Evolutionary conservation across 1,140 invertebrate genomes (phyloP).

Genomic region (Homarus americanus): DNA sequence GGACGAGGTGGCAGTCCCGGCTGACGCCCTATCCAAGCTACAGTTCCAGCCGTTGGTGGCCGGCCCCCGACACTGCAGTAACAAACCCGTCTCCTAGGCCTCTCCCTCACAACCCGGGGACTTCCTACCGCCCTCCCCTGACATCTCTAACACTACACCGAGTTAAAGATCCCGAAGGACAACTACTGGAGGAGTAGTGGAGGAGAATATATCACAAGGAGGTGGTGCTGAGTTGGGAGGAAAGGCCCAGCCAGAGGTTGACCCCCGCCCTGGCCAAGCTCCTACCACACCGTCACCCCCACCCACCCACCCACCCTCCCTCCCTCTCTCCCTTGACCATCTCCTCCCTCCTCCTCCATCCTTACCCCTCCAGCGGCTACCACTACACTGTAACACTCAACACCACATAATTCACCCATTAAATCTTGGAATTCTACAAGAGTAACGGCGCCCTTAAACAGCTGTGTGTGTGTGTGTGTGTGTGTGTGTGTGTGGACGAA

Average conservation of each 20-base stretch:
- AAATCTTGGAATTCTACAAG: neutral
- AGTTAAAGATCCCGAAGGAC: no score
- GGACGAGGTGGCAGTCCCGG: neutral
- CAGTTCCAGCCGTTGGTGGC: neutral
- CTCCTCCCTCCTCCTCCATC: conserved; percentile 18
- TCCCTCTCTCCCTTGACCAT: neutral
- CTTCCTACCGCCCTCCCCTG: no score
- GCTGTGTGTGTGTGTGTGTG: neutral
- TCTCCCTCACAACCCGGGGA: neutral
- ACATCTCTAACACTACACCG: no score
- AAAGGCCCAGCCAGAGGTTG: neutral
- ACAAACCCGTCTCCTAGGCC: neutral
- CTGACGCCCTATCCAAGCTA: neutral
- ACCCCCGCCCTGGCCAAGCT: neutral
- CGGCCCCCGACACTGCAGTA: neutral
- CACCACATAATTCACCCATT: neutral
- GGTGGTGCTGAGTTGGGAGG: neutral
- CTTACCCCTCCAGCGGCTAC: neutral
- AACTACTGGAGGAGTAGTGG: neutral
- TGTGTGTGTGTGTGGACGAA: neutral
- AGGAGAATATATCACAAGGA: neutral
- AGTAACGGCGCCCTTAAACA: no score
- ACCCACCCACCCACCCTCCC: neutral
- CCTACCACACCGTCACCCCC: neutral
- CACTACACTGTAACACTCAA: neutral